These are phyloP conservation scores for Branchellion lobata DNA, from an alignment of 2,888 invertebrate species.

Conservation along the genomic window DNA sequence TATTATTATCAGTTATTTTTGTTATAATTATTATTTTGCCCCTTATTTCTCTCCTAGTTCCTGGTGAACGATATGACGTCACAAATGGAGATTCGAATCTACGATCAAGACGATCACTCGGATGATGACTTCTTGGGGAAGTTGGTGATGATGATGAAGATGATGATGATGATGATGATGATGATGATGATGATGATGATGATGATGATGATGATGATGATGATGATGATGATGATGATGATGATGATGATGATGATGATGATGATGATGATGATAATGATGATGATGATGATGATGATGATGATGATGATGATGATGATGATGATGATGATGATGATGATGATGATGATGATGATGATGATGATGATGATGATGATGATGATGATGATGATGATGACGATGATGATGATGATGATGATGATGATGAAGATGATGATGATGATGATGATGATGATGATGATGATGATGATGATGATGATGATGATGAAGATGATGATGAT, in stretches of 20 bases:
- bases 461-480: slow-evolving; percentile 5
- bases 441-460: neutral
- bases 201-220: slow-evolving; percentile 3
- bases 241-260: slow-evolving; percentile 26
- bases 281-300: neutral
- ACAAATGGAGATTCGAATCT: slow-evolving; percentile 32
- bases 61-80: slow-evolving; percentile 3
- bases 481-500: neutral
- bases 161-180: slow-evolving; percentile 2
- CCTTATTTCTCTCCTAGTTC: neutral
- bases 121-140: slow-evolving; percentile 37
- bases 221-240: slow-evolving; percentile 22
- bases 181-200: neutral
- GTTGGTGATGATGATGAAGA: neutral
- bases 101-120: slow-evolving; percentile 34
- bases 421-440: neutral
- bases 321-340: neutral
- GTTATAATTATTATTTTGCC: neutral
- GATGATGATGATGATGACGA: slow-evolving; percentile 23
- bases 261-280: slow-evolving; percentile 1
- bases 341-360: neutral
- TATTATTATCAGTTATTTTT: neutral
- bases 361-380: slow-evolving; percentile 13
- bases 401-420: slow-evolving; percentile 24
- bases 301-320: neutral